Evolutionary conservation across 1,140 invertebrate species (phyloP), one percentile per base, ranked within the genome.

Genomic region (Alviniconcha marisindica): DNA sequence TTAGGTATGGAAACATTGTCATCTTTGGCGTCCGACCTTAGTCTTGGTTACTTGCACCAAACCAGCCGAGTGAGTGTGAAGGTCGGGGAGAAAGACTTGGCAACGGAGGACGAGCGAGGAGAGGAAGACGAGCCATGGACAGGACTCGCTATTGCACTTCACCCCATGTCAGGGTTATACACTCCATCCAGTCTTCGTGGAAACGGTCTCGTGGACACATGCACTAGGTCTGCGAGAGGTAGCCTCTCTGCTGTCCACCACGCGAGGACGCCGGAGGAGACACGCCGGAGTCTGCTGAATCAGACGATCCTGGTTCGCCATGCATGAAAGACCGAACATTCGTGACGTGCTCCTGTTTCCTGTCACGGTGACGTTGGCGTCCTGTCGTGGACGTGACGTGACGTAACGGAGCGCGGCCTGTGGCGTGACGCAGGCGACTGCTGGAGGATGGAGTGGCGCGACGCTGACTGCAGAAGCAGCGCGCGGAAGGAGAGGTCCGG

Each of bases 91-190:
- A 14, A 33, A 66, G 63, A 66, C 63, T 12, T 33, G 63, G 15
- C 54, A 28, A 31, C 31, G 31, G 15, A 31, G 10, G 33, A 66
- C 31, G 31, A 31, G 31, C 28, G 31, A n/a, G n/a, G n/a, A n/a
- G n/a, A n/a, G n/a, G n/a, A n/a, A n/a, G n/a, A n/a, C 3, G 24
- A 31, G 24, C 7, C n/a, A 33, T 36, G 18, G 36, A 3, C 1
- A 21, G 10, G 15, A 24, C 33, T 18, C 24, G 40, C 73, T 76
- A 76, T 76, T 76, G 73, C 73, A 76, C 73, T 28, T 76, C 73
- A 51, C 73, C 73, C 73, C 18, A 10, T 38, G 33, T 40, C 15
- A 33, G 36, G 69, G 69, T 40, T 33, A 12, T 21, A 4, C 69
- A 14, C 5, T 42, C 10, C 69, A 31, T 36, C 10, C 69, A 71